Percentiles rank a stretch among this genome's conserved stretches.
phyloP scores from a whole-genome alignment of 2,113 vertebrate species.

The Podiceps cristatus region DNA sequence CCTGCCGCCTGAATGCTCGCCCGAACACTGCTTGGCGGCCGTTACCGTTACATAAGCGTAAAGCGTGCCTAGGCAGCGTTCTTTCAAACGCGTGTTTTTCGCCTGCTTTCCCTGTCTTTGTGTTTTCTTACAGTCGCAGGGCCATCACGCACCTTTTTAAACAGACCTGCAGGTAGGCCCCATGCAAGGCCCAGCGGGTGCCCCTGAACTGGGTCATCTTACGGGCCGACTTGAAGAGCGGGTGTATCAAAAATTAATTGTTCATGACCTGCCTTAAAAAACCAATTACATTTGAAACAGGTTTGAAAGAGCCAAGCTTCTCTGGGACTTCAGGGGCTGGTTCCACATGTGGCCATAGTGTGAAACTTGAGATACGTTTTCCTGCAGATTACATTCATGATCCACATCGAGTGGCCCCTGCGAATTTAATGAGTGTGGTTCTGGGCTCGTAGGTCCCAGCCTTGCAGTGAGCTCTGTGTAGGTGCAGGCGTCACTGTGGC shows the following conservation, averaged over 20 bases:
- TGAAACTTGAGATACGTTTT: neutral
- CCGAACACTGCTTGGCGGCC: neutral
- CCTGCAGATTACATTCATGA: accelerated
- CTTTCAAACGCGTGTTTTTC: accelerated
- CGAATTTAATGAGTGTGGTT: accelerated
- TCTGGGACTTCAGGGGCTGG: accelerated
- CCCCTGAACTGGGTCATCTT: neutral
- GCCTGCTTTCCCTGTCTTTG: accelerated
- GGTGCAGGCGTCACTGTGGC: neutral
- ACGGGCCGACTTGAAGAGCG: accelerated
- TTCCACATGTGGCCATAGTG: accelerated
- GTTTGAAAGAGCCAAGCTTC: neutral
- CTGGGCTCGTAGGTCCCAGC: neutral
- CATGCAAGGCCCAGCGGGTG: accelerated
- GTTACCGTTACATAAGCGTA: accelerated
- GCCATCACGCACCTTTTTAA: accelerated
- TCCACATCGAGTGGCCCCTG: accelerated
- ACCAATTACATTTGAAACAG: accelerated
- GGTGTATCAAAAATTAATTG: no score
- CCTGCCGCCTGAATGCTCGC: neutral
- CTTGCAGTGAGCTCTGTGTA: neutral
- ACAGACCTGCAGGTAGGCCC: accelerated
- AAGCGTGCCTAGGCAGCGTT: accelerated
- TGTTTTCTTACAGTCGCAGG: neutral
- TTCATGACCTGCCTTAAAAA: neutral